These are phyloP conservation scores for Cybosia mesomella DNA, from an alignment of 2,888 invertebrate species.

Conservation along the genomic window DNA sequence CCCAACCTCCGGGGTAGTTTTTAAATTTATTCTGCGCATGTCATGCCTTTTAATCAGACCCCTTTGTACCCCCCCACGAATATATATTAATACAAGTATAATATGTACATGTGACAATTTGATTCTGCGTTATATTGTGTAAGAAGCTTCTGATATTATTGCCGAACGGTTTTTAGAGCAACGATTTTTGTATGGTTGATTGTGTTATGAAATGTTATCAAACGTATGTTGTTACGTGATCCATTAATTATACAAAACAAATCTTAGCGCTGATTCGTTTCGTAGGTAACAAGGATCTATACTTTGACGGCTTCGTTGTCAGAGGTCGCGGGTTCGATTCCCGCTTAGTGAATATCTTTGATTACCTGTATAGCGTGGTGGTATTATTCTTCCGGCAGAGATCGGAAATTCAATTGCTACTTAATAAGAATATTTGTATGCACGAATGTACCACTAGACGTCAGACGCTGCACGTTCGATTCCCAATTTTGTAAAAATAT, in stretches of 20 bases:
- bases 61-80: conserved; percentile 73
- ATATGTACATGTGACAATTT: conserved; percentile 60
- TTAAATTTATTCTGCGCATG: conserved; percentile 87
- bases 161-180: not conserved
- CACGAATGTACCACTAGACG: too few species aligned
- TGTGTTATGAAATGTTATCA: not conserved
- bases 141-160: conserved; percentile 41
- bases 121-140: conserved; percentile 48
- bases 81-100: conserved; percentile 53
- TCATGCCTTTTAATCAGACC: conserved; percentile 86
- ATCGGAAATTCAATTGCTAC: not conserved
- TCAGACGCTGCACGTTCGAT: too few species aligned
- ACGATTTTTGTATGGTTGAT: not conserved
- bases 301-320: not conserved
- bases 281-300: not conserved
- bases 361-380: not conserved
- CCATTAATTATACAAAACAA: not conserved
- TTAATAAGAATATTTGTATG: too few species aligned
- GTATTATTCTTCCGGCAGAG: not conserved
- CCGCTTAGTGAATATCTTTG: not conserved
- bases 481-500: too few species aligned
- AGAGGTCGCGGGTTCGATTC: not conserved
- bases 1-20: conserved; percentile 84
- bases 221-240: not conserved
- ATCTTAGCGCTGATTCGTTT: not conserved